Base-by-base conservation (phyloP, 2,888 invertebrate genomes). In the Mycalesis mineus region DNA sequence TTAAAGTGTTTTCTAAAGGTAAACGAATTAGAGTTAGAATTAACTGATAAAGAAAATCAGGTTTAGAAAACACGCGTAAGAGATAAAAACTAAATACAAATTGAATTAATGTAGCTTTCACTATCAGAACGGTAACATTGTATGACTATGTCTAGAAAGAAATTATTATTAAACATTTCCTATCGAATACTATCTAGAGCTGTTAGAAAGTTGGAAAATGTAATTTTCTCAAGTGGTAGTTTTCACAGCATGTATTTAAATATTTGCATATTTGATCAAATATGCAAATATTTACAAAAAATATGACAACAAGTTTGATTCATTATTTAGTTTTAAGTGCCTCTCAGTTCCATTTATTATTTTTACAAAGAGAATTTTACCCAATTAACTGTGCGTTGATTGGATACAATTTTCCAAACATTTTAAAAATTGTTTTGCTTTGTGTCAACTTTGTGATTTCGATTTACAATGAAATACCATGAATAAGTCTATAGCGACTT, bases 141-240 rank as follows among this genome's bases (percentile, higher is more conserved):
- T 22, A 22, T 22, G 47, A 33, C 15, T 47, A 0, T 47, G 11
- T 45, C 31, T 22, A 15, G 15, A 22, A 42, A 39, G 44, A 41
- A 36, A 28, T 4, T 22, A 22, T 22, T 22, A 22, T 40, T 17
- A 17, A 37, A 49, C 49, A 22, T 22, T 22, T 45, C 17, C 51
- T 29, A 37, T 44, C 22, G 13, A 37, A 42, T 52, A 58, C 60
- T 62, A 47, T 33, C 47, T 31, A 11, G 47, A 47, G 31, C 11
- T 47, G 9, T 8, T 47, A 47, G 47, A 47, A 47, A 47, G 33
- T 47, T 47, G 33, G 47, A 33, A 31, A 33, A 11, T 14, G 33
- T 31, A 47, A 33, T 15, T 47, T 33, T 47, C 7, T 1, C 11
- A 11, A 33, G 8, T 11, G 11, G 36, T 4, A 36, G 14, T 31